Conservation (phyloP, 2,888 invertebrate species). For the Linnaemya vulpina region DNA sequence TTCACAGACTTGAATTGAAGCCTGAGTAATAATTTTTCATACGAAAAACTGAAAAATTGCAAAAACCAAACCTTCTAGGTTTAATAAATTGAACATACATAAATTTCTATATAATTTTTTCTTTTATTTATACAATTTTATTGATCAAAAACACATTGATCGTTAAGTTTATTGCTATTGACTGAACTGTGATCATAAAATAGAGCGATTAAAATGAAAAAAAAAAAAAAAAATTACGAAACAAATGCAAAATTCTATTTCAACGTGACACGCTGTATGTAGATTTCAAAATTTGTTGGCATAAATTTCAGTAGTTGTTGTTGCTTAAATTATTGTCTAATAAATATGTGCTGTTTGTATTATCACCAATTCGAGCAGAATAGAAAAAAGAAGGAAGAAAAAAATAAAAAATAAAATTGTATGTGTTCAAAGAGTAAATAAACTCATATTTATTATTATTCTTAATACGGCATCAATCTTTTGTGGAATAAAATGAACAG, state of each 20-base stretch:
- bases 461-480: conserved; percentile 41
- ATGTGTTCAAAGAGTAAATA: conserved; percentile 17
- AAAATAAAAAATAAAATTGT: conserved; percentile 9
- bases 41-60: too few relatives aligned
- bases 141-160: conserved; percentile 42
- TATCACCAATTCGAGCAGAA: conserved; percentile 58
- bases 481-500: conserved; percentile 4
- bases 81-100: background rate
- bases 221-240: background rate
- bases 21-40: too few relatives aligned
- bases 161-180: conserved; percentile 9
- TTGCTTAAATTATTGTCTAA: conserved; percentile 43
- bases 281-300: conserved; percentile 1
- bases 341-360: conserved; percentile 62
- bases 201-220: conserved; percentile 35
- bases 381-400: conserved; percentile 7
- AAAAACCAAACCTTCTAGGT: too few relatives aligned
- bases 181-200: conserved; percentile 1
- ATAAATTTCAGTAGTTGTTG: conserved; percentile 4
- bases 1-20: too few relatives aligned
- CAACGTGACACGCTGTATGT: conserved; percentile 37
- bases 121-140: conserved; percentile 10
- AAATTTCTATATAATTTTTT: background rate
- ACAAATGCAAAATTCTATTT: conserved; percentile 21
- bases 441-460: conserved; percentile 1